Evolutionary conservation across 2,797 vertebrate genomes (phyloP).

Genomic region (Coregonus suidteri): DNA sequence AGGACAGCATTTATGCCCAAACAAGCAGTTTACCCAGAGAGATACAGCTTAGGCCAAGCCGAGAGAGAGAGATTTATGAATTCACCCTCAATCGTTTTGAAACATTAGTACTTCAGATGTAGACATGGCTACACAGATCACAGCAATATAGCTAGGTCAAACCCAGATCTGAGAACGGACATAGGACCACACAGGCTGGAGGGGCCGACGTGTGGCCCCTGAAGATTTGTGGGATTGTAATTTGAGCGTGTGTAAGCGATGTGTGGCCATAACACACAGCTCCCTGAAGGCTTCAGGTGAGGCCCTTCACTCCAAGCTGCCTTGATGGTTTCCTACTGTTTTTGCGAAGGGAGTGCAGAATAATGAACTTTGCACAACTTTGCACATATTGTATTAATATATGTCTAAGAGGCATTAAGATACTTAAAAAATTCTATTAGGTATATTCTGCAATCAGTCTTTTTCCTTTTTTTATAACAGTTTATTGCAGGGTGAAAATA

Average conservation of each 20-base stretch:
- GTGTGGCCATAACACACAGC: constrained; percentile 35
- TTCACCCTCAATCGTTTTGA: background rate
- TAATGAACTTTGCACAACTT: background rate
- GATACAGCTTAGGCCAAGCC: background rate
- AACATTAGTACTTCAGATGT: background rate
- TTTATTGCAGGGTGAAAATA: background rate
- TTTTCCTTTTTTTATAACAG: background rate
- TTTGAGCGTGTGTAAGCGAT: constrained; percentile 33
- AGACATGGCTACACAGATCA: background rate
- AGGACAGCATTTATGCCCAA: background rate
- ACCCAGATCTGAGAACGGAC: constrained; percentile 14
- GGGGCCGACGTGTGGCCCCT: background rate
- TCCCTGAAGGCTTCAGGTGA: constrained; percentile 12
- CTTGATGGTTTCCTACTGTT: background rate
- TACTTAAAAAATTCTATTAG: background rate
- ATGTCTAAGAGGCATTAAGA: background rate
- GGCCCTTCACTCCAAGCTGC: background rate
- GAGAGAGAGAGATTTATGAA: background rate
- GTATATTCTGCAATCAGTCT: background rate
- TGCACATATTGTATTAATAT: background rate
- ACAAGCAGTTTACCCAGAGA: background rate
- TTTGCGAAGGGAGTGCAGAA: background rate
- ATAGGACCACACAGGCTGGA: constrained; percentile 51
- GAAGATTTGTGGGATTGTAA: constrained; percentile 40
- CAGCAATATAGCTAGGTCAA: constrained; percentile 39